A percentile compares a stretch with the other conserved stretches of the same genome.
These are phyloP conservation scores for Nilaparvata lugens DNA, from an alignment of 1,140 invertebrate genomes.

Conservation along the genomic window DNA sequence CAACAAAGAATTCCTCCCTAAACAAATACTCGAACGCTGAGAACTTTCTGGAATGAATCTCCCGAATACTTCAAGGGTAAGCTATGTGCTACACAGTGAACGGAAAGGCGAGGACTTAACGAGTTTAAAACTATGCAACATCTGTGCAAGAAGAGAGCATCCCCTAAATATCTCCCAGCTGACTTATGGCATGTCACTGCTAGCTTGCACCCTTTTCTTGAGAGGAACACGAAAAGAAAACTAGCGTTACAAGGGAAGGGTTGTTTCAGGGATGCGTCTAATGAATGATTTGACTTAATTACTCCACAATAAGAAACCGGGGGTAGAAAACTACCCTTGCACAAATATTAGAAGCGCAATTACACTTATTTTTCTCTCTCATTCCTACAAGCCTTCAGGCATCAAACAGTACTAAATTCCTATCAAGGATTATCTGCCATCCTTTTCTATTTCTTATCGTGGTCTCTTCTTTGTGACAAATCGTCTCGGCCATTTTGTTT, in stretches of 20 bases:
- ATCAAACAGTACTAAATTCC: too few relatives aligned
- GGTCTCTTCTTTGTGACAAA: not conserved
- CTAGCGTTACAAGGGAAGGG: not conserved
- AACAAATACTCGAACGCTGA: too few relatives aligned
- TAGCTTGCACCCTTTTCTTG: not conserved
- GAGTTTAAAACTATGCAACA: slow-evolving; percentile 3
- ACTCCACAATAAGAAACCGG: not conserved
- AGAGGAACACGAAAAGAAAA: not conserved
- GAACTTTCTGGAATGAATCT: too few relatives aligned
- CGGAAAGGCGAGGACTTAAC: not conserved
- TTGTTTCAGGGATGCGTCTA: not conserved
- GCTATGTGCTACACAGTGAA: too few relatives aligned
- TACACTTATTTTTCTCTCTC: too few relatives aligned
- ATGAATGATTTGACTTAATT: slow-evolving; percentile 5
- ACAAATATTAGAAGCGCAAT: too few relatives aligned
- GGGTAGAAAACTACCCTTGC: not conserved
- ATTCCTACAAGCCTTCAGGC: too few relatives aligned
- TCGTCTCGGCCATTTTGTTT: not conserved
- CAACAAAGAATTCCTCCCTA: too few relatives aligned
- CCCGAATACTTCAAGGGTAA: too few relatives aligned
- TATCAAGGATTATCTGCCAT: too few relatives aligned
- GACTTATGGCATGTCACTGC: not conserved
- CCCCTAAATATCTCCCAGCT: slow-evolving; percentile 2
- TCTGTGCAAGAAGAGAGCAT: not conserved
- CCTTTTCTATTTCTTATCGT: not conserved